Evolutionary conservation across 2,797 vertebrate species (phyloP), one percentile per base, ranked within the genome.

Genomic region (Arrhamphus sclerolepis): DNA sequence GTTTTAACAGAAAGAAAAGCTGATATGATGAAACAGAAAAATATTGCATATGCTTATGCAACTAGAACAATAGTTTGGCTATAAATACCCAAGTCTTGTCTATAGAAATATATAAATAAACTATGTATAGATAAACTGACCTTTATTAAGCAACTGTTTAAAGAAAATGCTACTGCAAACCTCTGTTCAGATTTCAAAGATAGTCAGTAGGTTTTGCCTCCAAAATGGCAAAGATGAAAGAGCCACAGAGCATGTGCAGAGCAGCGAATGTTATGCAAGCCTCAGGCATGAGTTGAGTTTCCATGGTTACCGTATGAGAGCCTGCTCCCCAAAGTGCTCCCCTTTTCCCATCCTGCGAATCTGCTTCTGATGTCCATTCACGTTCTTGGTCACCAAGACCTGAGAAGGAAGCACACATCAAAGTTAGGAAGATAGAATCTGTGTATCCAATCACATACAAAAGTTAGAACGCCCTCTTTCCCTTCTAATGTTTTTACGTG

Each of bases 291-390:
- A 38, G 63, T 17, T 62, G 42, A 7, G 76, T 87, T 80, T 75
- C 70, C 58, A 72, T 82, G 76, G 81, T 86, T 92, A 95, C 94
- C 93, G 90, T 78, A 95, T 93, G 17, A 95, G 91, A 44, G 94
- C 90, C 72, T 94, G 90, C 76, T 95, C 94, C 70, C 94, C 93
- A 16, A 92, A 95, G 79, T 95, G 93, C 52, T 95, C 91, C 14
- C 94, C 94, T 20, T 91, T 88, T 1, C 89, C 89, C 90, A 95
- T 91, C 66, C 84, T 81, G 3, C 93, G 92, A 56, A 95, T 91
- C 56, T 75, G 82, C 66, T 92, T 92, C 86, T 94, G 87, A 34
- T 79, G 83, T 41, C 91, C 90, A 0, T 85, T 91, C 28, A 90
- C 88, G 0, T 66, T 87, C 78, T 89, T 93, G 0, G 89, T 91